phyloP scores from a whole-genome alignment of 2,797 vertebrate genomes.

The Bradypodion ventrale region DNA sequence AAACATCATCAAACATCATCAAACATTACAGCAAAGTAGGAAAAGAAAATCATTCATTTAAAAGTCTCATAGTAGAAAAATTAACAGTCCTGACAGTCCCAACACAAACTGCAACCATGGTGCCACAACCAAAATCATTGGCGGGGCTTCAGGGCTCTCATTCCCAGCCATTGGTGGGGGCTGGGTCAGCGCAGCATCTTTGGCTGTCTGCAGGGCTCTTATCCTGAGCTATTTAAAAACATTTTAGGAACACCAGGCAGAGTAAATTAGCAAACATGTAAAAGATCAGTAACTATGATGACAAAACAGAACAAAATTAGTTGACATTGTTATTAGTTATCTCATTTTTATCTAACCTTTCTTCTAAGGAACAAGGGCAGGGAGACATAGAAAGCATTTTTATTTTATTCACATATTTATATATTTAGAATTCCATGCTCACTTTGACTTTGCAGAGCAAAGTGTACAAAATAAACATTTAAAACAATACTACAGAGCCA shows the following conservation, averaged over 20 bases:
- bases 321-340: not conserved
- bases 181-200: too few species aligned
- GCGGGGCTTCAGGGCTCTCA: too few species aligned
- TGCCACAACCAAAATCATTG: too few species aligned
- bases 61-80: too few species aligned
- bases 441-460: not conserved
- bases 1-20: too few species aligned
- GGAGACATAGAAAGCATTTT: not conserved
- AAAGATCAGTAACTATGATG: not conserved
- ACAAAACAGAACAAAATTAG: not conserved
- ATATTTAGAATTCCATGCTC: not conserved
- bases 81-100: too few species aligned
- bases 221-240: not conserved
- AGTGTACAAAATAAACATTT: not conserved
- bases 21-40: too few species aligned
- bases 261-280: not conserved
- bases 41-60: too few species aligned
- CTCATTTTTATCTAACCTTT: not conserved
- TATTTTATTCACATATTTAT: not conserved
- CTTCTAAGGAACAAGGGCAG: not conserved
- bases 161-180: too few species aligned
- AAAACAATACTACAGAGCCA: not conserved
- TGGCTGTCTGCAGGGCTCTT: too few species aligned
- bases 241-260: not conserved
- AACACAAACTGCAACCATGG: too few species aligned